Percentiles rank a stretch among this genome's conserved stretches.
These are phyloP conservation scores for Drosophila maculinotata DNA, from an alignment of 2,888 invertebrate species.

Conservation along the genomic window DNA sequence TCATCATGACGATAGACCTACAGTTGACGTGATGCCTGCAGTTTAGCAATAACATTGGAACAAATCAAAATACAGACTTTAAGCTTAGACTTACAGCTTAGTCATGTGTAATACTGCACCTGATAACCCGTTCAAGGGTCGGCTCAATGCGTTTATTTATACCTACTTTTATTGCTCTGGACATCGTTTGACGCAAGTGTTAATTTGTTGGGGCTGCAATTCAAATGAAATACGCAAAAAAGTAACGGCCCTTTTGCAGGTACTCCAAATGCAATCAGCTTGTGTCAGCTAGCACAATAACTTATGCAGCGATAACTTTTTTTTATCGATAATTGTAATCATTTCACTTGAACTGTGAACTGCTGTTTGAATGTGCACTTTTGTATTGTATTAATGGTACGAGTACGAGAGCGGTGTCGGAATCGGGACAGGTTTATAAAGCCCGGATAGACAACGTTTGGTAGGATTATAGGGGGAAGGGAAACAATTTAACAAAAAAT, in stretches of 20 bases:
- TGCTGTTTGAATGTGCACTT: too few species aligned
- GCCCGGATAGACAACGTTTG: too few species aligned
- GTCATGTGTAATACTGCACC: conserved; percentile 31
- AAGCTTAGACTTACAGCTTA: conserved; percentile 26
- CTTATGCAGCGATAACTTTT: too few species aligned
- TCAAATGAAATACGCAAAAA: conserved; percentile 19
- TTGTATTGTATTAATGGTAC: too few species aligned
- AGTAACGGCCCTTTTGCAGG: conserved; percentile 32
- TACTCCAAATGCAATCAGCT: conserved; percentile 17
- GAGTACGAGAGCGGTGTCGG: too few species aligned
- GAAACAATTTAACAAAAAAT: too few species aligned
- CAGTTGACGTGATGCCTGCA: conserved; percentile 58
- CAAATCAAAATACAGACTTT: conserved; percentile 23
- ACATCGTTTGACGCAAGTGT: conserved; percentile 33
- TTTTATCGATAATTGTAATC: too few species aligned
- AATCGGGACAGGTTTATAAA: too few species aligned
- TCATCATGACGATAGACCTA: conserved; percentile 62
- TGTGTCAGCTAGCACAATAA: not conserved
- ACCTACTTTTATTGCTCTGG: conserved; percentile 1
- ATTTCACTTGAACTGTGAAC: too few species aligned
- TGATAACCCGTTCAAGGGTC: conserved; percentile 46
- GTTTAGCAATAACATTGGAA: conserved; percentile 54
- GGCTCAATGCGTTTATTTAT: conserved; percentile 21
- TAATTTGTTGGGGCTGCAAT: conserved; percentile 8
- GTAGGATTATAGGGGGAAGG: too few species aligned